Conservation (phyloP, 2,797 vertebrate species). For the Anniella stebbinsi region DNA sequence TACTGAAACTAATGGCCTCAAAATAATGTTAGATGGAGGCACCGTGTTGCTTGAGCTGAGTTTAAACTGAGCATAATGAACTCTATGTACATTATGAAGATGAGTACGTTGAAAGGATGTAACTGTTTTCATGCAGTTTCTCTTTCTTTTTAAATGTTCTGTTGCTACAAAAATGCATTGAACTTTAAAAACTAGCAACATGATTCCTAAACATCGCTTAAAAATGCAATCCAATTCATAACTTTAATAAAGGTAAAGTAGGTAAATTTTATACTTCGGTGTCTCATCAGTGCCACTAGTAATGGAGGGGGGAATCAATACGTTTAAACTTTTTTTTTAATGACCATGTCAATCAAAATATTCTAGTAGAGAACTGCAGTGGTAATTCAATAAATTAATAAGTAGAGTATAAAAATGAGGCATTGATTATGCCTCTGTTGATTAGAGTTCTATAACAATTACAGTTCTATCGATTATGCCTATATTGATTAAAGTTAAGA, state of each 20-base stretch:
- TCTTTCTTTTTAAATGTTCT: not conserved
- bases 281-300: not conserved
- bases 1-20: not conserved
- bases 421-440: not conserved
- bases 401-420: not conserved
- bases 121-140: not conserved
- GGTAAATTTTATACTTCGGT: not conserved
- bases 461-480: not conserved
- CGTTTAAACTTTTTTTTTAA: not conserved
- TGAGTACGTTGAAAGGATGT: not conserved
- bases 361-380: not conserved
- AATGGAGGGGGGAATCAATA: not conserved
- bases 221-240: not conserved
- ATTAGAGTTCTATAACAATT: not conserved
- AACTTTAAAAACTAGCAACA: not conserved
- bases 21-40: not conserved
- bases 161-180: not conserved
- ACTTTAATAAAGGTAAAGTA: not conserved
- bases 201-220: not conserved
- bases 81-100: not conserved
- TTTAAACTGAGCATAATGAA: slow-evolving; percentile 12
- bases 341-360: not conserved
- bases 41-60: not conserved
- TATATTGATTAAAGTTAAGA: not conserved
- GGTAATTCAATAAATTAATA: rapidly evolving